Conservation (phyloP, 2,888 invertebrate species). For the Shargacucullia verbasci region DNA sequence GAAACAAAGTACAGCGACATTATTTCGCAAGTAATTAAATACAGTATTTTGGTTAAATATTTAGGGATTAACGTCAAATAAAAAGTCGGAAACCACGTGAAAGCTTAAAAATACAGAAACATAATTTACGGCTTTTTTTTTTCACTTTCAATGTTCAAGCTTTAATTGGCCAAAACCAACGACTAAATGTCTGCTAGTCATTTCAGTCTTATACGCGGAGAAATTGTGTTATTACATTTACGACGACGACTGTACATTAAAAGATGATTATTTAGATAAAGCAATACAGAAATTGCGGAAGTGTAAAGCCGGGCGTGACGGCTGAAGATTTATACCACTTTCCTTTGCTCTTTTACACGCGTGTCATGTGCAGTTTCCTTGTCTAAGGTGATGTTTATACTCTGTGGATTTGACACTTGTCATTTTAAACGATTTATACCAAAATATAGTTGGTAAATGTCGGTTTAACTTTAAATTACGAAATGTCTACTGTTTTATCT, state of each 20-base stretch:
- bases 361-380: slow-evolving; percentile 35
- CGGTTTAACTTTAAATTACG: too few relatives aligned
- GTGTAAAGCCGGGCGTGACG: slow-evolving; percentile 48
- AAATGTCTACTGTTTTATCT: slow-evolving; percentile 5
- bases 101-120: too few relatives aligned
- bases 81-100: too few relatives aligned
- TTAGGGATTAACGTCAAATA: too few relatives aligned
- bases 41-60: too few relatives aligned
- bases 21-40: too few relatives aligned
- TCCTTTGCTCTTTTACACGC: slow-evolving; percentile 51
- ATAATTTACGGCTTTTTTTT: not conserved
- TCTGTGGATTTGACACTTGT: slow-evolving; percentile 17
- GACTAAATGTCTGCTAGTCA: slow-evolving; percentile 16
- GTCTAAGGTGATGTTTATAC: slow-evolving; percentile 30
- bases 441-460: too few relatives aligned
- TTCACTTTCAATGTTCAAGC: too few relatives aligned
- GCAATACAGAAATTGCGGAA: slow-evolving; percentile 51
- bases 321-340: slow-evolving; percentile 55
- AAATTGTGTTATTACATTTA: slow-evolving; percentile 45
- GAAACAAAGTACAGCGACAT: too few relatives aligned
- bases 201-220: slow-evolving; percentile 16
- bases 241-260: slow-evolving; percentile 50
- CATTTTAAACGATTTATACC: slow-evolving; percentile 12
- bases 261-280: slow-evolving; percentile 61
- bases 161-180: slow-evolving; percentile 32